These are phyloP conservation scores for Pogonocherus hispidulus DNA, from an alignment of 2,888 invertebrate genomes.

Conservation along the genomic window DNA sequence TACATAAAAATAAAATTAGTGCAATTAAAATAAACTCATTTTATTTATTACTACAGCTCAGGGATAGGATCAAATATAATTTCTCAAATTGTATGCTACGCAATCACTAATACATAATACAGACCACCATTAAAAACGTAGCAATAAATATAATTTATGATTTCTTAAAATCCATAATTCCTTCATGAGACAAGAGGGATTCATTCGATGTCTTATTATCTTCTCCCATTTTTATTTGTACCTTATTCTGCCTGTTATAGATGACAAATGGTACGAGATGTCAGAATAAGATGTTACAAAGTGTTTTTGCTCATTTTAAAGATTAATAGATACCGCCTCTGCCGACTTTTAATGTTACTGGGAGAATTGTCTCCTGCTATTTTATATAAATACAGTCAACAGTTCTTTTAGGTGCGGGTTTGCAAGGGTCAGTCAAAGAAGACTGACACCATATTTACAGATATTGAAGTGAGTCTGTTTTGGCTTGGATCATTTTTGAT, in stretches of 20 bases:
- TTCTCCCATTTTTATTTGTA: conserved; percentile 35
- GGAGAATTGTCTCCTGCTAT: conserved; percentile 13
- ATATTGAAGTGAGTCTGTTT: too few species aligned
- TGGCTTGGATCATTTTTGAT: too few species aligned
- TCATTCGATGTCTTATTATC: conserved; percentile 33
- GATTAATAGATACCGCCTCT: conserved; percentile 51
- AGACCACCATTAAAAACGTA: conserved; percentile 20
- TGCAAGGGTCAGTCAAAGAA: too few species aligned
- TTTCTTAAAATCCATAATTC: conserved; percentile 25
- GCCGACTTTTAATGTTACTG: conserved; percentile 38
- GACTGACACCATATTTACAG: too few species aligned
- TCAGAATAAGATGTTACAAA: conserved; percentile 54
- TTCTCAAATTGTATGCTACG: too few species aligned
- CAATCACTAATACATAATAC: too few species aligned
- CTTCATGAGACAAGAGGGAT: conserved; percentile 26
- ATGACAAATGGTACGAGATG: conserved; percentile 52
- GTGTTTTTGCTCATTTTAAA: conserved; percentile 57
- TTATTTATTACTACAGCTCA: too few species aligned
- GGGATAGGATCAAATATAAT: too few species aligned
- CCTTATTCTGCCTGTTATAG: conserved; percentile 35
- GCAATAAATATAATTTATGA: conserved; percentile 24
- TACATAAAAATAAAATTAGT: too few species aligned
- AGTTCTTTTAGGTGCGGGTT: too few species aligned
- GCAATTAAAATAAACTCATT: too few species aligned
- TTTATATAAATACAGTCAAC: too few species aligned